Base-by-base conservation (phyloP, 2,113 vertebrate genomes). In the Uria lomvia region DNA sequence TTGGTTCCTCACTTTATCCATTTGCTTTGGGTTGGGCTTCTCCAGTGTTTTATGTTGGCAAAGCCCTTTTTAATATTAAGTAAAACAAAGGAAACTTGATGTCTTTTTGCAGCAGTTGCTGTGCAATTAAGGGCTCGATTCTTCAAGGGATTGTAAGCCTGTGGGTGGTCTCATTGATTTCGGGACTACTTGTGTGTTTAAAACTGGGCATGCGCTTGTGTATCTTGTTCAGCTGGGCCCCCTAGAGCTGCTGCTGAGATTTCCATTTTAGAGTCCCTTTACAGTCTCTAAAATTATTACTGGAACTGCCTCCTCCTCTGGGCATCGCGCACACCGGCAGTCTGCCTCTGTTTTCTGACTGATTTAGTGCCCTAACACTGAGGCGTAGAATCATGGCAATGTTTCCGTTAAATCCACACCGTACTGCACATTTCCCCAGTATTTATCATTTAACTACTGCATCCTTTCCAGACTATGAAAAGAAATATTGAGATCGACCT, bases 131-230 rank as follows among this genome's bases (percentile, higher is more conserved):
- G 65, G 45, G 60, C 67, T 88, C 74, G 20, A 0, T 73, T 85
- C 92, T 94, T 91, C 36, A 93, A 95, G 92, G 90, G 49, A 82
- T 22, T 90, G 49, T 60, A 79, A 95, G 58, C 24, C 84, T 79
- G 92, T 96, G 96, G 84, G 96, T 96, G 96, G 94, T 95, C 93
- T 90, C 87, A 78, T 49, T 93, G 93, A 91, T 65, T 94, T 82
- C 8, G 6, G 85, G 83, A 72, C 40, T 96, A 20, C 66, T 91
- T 65, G 40, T 60, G 52, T 68, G 26, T 86, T 89, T 94, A 68
- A 88, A 94, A 90, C 71, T 47, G 68, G 30, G 86, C 83, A 94
- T 94, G 88, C 13, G 32, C 92, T 82, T 70, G 27, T 90, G 66
- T 49, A 12, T 86, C 68, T 84, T 92, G 65, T 81, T 81, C 83